Evolutionary conservation across 2,797 vertebrate genomes (phyloP).

Genomic region (Rhabdophis nuchalis): DNA sequence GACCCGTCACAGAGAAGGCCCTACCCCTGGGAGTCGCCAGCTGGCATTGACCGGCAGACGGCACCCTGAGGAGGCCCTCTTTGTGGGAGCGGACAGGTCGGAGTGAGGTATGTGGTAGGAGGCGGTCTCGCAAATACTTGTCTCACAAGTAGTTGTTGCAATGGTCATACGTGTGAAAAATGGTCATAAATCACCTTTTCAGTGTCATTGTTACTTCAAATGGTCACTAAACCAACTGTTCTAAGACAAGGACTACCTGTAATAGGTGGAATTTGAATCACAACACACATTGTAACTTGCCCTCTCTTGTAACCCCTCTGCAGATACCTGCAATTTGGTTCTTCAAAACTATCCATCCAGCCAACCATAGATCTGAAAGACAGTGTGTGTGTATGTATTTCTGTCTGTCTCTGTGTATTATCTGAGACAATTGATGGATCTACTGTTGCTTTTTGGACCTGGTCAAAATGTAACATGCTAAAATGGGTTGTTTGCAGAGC

Average conservation of each 20-base stretch:
- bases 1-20: no score
- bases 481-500: neutral
- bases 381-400: neutral
- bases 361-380: neutral
- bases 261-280: neutral
- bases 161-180: no score
- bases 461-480: neutral
- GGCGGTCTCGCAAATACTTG: no score
- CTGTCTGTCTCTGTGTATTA: neutral
- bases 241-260: neutral
- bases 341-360: neutral
- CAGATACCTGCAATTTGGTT: neutral
- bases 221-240: neutral
- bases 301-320: neutral
- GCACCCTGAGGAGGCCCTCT: no score
- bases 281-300: neutral
- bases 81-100: no score
- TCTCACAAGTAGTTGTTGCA: no score
- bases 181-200: no score
- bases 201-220: neutral
- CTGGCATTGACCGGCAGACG: no score
- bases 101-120: no score
- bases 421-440: neutral
- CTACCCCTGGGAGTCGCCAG: no score
- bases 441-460: neutral